Base-by-base conservation (phyloP, 2,797 vertebrate genomes). In the Enteromius thamalakanensis region DNA sequence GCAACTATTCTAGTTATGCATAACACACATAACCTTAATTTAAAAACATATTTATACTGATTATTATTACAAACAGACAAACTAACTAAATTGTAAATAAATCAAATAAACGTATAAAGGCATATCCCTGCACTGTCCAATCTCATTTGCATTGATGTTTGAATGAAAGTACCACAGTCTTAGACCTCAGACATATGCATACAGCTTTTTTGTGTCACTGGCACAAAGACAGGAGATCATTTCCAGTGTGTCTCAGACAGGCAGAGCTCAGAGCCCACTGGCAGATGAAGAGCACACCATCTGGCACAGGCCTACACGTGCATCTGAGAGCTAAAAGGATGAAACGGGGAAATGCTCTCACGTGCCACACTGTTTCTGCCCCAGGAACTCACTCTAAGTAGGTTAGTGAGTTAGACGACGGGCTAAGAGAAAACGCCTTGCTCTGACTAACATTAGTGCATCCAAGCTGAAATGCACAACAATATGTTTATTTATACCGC, bases 261-360 rank as follows among this genome's bases (percentile, higher is more conserved):
- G 47, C 68, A 81, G 40, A 53, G 47, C 71, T 76, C 55, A 81
- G 34, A 68, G 55, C 1, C 86, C 86, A 79, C 74, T 32, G 86
- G 88, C 89, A 85, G 83, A 85, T 79, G 68, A 87, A 85, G n/a
- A 51, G 80, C 58, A 80, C 89, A 88, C 91, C 92, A 92, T 92
- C 90, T 93, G 90, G 80, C 86, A 84, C 29, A 69, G 65, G 75
- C 65, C 40, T 49, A 85, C 91, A 92, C 81, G 79, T 91, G 91
- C 81, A 83, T 82, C 21, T 23, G 4, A 17, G 83, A 79, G 87
- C 82, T 88, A 85, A 87, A 84, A 84, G 82, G 88, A 90, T 89
- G 81, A 90, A 79, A 75, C 32, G 37, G 70, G 84, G 58, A 72
- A 82, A 91, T 83, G 79, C 79, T 72, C 82, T 88, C 86, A 86